Evolutionary conservation across 2,888 invertebrate genomes (phyloP).

Genomic region (Mythimna ferrago): DNA sequence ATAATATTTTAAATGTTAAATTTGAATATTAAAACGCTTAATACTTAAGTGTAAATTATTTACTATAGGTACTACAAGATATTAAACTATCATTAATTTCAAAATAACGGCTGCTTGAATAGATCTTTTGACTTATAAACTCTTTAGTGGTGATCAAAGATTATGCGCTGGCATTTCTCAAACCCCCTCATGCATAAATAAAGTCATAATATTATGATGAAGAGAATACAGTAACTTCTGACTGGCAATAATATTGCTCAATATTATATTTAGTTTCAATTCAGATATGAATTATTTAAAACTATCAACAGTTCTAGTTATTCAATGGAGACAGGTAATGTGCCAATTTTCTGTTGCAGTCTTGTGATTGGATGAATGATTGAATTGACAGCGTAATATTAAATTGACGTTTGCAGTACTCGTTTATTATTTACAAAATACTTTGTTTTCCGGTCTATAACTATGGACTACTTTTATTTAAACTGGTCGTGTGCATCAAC

Average conservation of each 20-base stretch:
- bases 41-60: not conserved
- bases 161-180: slow-evolving; percentile 47
- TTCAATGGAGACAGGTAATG: slow-evolving; percentile 41
- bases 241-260: slow-evolving; percentile 43
- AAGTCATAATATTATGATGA: slow-evolving; percentile 43
- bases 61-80: not conserved
- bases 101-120: slow-evolving; percentile 21
- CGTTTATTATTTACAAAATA: slow-evolving; percentile 9
- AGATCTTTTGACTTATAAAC: slow-evolving; percentile 24
- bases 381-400: slow-evolving; percentile 35
- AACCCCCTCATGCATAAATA: slow-evolving; percentile 27
- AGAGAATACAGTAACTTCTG: slow-evolving; percentile 30
- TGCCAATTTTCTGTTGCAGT: slow-evolving; percentile 42
- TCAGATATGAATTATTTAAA: slow-evolving; percentile 59
- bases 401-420: slow-evolving; percentile 5
- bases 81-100: slow-evolving; percentile 8
- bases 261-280: slow-evolving; percentile 53
- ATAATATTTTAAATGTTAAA: slow-evolving; percentile 8
- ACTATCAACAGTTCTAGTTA: slow-evolving; percentile 32
- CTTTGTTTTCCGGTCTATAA: not conserved
- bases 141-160: slow-evolving; percentile 6
- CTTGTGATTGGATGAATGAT: slow-evolving; percentile 36
- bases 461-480: not conserved
- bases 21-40: not conserved
- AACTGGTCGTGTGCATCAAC: not conserved